Conservation (phyloP, 2,797 vertebrate genomes). For the Ceryle rudis region DNA sequence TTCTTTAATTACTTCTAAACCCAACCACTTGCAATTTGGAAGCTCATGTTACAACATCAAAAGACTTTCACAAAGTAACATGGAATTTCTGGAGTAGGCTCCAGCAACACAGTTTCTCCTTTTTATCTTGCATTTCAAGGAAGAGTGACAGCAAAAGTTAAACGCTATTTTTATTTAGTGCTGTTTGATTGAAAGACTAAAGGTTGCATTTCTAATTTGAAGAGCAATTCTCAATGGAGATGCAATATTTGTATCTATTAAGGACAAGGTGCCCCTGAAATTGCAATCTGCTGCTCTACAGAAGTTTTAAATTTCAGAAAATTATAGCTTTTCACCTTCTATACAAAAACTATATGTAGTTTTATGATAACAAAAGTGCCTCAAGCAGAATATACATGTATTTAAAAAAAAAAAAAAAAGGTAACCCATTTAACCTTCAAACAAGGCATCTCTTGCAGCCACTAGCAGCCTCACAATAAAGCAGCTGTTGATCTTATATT, state of each 20-base stretch:
- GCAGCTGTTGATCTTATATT: constrained; percentile 1
- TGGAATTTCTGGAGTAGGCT: background rate
- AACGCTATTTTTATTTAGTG: constrained; percentile 41
- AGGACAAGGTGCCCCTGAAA: constrained; percentile 55
- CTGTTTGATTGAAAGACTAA: constrained; percentile 56
- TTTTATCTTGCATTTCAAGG: constrained; percentile 34
- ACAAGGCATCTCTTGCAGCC: background rate
- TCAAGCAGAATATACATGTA: background rate
- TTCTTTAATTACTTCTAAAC: background rate
- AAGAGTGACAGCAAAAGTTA: constrained; percentile 15
- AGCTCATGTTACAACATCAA: background rate
- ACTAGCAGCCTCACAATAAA: background rate
- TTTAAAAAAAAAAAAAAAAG: background rate
- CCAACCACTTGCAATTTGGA: background rate
- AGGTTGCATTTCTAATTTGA: constrained; percentile 34
- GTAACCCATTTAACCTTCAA: background rate
- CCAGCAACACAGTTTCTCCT: background rate
- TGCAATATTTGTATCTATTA: constrained; percentile 34
- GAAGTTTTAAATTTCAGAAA: constrained; percentile 27
- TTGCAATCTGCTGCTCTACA: constrained; percentile 6
- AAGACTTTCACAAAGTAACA: background rate
- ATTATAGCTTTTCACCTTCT: background rate
- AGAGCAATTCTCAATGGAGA: constrained; percentile 19
- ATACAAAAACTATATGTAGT: background rate
- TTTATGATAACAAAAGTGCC: background rate